Evolutionary conservation across 2,888 invertebrate species (phyloP).

Genomic region (Tridacna gigas): DNA sequence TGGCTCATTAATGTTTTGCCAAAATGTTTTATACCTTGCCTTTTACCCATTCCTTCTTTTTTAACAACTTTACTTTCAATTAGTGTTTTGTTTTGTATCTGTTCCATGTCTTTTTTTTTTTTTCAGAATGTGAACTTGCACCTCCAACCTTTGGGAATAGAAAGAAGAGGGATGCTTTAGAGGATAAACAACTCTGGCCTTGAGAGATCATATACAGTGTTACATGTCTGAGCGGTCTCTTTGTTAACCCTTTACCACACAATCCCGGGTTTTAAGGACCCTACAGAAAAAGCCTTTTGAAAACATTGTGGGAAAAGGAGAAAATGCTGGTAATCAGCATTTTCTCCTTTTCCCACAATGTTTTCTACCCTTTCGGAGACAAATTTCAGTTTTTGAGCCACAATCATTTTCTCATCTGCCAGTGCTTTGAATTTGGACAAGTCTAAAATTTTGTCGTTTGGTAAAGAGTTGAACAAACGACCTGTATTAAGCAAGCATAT

Average conservation of each 20-base stretch:
- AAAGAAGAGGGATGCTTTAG: not conserved
- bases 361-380: not conserved
- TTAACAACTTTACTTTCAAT: not conserved
- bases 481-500: too few relatives aligned
- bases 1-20: too few relatives aligned
- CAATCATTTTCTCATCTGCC: not conserved
- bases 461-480: not conserved
- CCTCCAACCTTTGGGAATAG: not conserved
- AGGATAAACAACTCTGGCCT: not conserved
- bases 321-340: not conserved
- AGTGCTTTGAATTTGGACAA: not conserved
- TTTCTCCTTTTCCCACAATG: not conserved
- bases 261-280: not conserved
- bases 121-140: slow-evolving; percentile 21
- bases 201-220: not conserved
- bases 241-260: not conserved
- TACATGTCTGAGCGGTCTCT: not conserved
- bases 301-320: not conserved
- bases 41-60: too few relatives aligned
- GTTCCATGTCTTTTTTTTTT: not conserved
- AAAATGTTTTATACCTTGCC: not conserved
- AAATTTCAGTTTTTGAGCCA: not conserved
- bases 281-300: not conserved
- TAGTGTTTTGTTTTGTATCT: not conserved
- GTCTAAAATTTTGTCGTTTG: not conserved